These are phyloP conservation scores for Monochamus saltuarius DNA, from an alignment of 1,140 invertebrate species.

Conservation along the genomic window DNA sequence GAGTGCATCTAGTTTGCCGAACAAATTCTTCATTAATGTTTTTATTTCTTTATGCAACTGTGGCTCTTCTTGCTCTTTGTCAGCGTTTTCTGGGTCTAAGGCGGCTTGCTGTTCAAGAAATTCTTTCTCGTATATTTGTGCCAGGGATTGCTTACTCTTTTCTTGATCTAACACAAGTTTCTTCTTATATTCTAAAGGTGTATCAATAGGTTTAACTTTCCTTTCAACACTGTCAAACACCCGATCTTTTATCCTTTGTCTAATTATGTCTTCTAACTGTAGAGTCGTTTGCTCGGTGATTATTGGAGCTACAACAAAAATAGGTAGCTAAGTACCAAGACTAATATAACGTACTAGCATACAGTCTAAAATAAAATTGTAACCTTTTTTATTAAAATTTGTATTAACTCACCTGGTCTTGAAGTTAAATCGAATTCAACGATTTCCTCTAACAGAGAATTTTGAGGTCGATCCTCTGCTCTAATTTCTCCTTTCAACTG, in stretches of 20 bases:
- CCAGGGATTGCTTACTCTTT: conserved; percentile 92
- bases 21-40: conserved; percentile 74
- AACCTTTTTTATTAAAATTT: not conserved
- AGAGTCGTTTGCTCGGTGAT: conserved; percentile 89
- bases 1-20: conserved; percentile 87
- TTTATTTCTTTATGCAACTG: conserved; percentile 76
- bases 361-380: not conserved
- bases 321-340: not conserved
- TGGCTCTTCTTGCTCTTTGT: conserved; percentile 67
- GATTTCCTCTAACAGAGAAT: conserved; percentile 89
- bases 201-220: conserved; percentile 84
- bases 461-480: conserved; percentile 77
- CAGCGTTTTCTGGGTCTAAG: conserved; percentile 58
- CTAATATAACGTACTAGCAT: not conserved
- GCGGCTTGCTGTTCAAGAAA: conserved; percentile 81
- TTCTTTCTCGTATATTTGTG: conserved; percentile 94
- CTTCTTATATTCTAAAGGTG: conserved; percentile 87
- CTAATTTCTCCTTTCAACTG: conserved; percentile 88
- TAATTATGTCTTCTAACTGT: conserved; percentile 88
- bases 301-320: conserved; percentile 64
- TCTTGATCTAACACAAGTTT: conserved; percentile 88
- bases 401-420: conserved; percentile 61
- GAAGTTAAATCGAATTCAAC: conserved; percentile 85
- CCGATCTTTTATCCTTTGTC: conserved; percentile 89
- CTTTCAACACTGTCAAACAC: conserved; percentile 93